Percentiles rank a stretch among this genome's conserved stretches.
These are phyloP conservation scores for Megalurothrips usitatus DNA, from an alignment of 2,888 invertebrate genomes.

Conservation along the genomic window DNA sequence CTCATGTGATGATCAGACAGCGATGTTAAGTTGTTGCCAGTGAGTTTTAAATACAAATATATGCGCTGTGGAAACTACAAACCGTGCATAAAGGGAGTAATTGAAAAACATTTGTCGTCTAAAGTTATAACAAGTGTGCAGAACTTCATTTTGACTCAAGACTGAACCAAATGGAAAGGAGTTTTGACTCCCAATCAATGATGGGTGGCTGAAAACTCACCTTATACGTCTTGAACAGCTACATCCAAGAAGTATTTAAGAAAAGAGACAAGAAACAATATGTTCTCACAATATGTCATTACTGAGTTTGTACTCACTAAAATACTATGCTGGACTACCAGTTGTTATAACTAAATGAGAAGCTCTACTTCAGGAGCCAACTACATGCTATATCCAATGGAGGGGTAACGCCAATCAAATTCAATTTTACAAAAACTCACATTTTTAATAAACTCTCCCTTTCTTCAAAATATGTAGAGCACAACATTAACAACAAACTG, in stretches of 20 bases:
- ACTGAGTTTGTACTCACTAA: not conserved
- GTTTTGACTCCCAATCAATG: not conserved
- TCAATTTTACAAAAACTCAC: not conserved
- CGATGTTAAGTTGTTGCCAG: too few relatives aligned
- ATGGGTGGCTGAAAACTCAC: slow-evolving; percentile 7
- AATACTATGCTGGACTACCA: not conserved
- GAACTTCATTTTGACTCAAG: not conserved
- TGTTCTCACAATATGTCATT: not conserved
- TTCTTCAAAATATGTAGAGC: not conserved
- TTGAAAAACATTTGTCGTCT: not conserved
- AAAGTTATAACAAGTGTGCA: not conserved
- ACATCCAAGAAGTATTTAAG: slow-evolving; percentile 18
- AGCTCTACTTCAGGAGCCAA: not conserved
- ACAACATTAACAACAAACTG: too few relatives aligned
- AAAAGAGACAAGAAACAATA: not conserved
- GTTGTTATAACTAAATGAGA: not conserved
- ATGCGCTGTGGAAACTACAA: too few relatives aligned
- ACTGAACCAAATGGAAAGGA: not conserved
- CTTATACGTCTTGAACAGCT: slow-evolving; percentile 20
- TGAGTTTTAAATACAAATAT: too few relatives aligned
- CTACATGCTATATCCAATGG: not conserved
- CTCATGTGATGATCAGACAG: too few relatives aligned
- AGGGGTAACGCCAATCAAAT: not conserved
- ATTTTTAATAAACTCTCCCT: not conserved
- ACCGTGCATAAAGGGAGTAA: too few relatives aligned